Base-by-base conservation (phyloP, 1,140 invertebrate species). In the Lutraria rhynchaena region DNA sequence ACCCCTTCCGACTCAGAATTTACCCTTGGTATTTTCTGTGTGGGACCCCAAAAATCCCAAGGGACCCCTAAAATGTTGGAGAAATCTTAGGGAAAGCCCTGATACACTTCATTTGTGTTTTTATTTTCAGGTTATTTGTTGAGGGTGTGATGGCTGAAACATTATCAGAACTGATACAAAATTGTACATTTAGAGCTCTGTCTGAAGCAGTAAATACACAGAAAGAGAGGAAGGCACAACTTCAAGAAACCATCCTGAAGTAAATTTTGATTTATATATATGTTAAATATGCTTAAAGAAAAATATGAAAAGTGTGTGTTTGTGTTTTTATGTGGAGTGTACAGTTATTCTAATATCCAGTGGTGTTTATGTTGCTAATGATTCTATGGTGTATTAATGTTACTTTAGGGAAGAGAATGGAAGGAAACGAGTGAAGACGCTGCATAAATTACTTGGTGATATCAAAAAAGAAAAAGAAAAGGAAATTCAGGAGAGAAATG, bases 391-490 rank as follows among this genome's bases (percentile, higher is more conserved):
- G n/a, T n/a, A n/a, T n/a, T n/a, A 60, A 11, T 77, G 15, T 70
- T 74, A 1, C 78, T 58, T 73, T 63, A 91, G 88, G 67, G 91
- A 92, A 76, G 88, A 92, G 83, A 89, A 91, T 82, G 90, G 91
- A 0, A 75, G 90, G 17, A 90, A 89, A 76, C 78, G 86, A 51
- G 86, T 92, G 0, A 89, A 85, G 33, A 80, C 83, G 46, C 83
- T 92, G 17, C 87, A 90, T 35, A 87, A 86, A 51, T 86, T 90
- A 37, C 81, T 92, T 29, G 51, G 81, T 19, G 90, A 92, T 60
- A 87, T 92, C n/a, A 89, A 89, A 65, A 89, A 89, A 57, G 89
- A 90, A 69, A 90, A 91, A 77, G 91, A 92, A 77, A 82, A 84
- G 9, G 91, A 92, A 81, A 73, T 91, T 13, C 91, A 92, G 67